phyloP scores from a whole-genome alignment of 2,113 vertebrate genomes.

The Zosterops hypoxanthus region DNA sequence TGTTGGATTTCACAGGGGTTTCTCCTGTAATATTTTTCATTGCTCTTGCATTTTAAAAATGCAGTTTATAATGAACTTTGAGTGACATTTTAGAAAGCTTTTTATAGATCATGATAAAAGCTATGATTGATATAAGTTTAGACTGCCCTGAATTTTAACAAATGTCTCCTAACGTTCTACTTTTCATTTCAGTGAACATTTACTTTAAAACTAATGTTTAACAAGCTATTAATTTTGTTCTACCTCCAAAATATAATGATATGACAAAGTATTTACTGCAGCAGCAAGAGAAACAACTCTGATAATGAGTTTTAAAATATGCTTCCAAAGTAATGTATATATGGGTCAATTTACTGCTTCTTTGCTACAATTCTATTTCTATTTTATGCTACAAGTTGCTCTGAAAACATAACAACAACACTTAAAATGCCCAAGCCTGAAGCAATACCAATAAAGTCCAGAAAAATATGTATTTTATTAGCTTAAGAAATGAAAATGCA shows the following conservation, averaged over 20 bases:
- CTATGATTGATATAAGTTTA: not conserved
- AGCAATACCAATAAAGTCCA: constrained; percentile 41
- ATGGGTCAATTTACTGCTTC: constrained; percentile 30
- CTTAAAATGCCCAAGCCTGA: constrained; percentile 43
- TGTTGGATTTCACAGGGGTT: not conserved
- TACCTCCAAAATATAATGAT: constrained; percentile 1
- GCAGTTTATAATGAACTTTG: not conserved
- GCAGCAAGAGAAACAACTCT: constrained; percentile 3
- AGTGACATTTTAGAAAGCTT: not conserved
- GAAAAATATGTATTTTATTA: constrained; percentile 59
- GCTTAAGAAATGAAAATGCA: constrained; percentile 48
- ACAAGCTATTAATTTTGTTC: constrained; percentile 38
- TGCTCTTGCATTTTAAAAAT: not conserved
- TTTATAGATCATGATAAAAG: not conserved
- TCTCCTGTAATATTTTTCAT: not conserved
- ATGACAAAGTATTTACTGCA: constrained; percentile 32
- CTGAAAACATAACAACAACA: constrained; percentile 23
- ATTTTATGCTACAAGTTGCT: constrained; percentile 28
- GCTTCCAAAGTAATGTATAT: constrained; percentile 7
- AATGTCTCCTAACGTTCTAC: not conserved
- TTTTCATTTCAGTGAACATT: constrained; percentile 2
- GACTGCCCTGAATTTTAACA: not conserved
- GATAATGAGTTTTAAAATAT: constrained; percentile 56
- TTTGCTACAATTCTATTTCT: constrained; percentile 22
- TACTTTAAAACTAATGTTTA: constrained; percentile 35